A percentile compares a stretch with the other conserved stretches of the same genome.
phyloP scores from a whole-genome alignment of 2,888 invertebrate genomes.

The Villa cingulata region DNA sequence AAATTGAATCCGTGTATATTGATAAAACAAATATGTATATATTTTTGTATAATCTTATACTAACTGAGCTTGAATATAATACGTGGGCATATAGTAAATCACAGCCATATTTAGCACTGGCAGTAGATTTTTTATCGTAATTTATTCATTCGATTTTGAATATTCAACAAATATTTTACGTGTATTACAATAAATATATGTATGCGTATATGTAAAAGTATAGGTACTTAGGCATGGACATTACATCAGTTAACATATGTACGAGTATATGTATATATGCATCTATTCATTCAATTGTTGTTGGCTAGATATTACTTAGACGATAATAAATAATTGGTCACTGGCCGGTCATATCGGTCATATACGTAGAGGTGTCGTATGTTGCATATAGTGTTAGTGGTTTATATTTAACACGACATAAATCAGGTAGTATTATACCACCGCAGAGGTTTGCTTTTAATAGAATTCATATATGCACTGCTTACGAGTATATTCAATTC shows the following conservation, averaged over 20 bases:
- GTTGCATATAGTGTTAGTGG: slow-evolving; percentile 1
- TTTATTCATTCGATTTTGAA: neutral
- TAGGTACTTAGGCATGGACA: neutral
- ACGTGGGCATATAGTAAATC: neutral
- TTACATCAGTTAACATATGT: neutral
- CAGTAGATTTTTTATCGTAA: neutral
- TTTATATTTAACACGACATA: slow-evolving; percentile 27
- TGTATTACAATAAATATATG: too few species aligned
- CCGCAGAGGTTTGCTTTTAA: slow-evolving; percentile 13
- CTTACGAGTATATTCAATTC: too few species aligned
- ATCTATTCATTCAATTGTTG: too few species aligned
- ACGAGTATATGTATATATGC: neutral
- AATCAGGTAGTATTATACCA: slow-evolving; percentile 22
- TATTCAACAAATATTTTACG: neutral
- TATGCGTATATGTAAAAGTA: too few species aligned
- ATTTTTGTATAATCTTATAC: too few species aligned
- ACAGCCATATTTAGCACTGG: neutral
- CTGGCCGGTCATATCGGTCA: neutral
- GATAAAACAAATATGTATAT: neutral
- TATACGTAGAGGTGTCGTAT: neutral
- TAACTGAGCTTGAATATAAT: too few species aligned
- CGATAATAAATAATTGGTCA: neutral
- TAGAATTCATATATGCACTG: slow-evolving; percentile 2
- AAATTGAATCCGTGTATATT: too few species aligned
- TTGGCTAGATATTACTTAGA: too few species aligned